Evolutionary conservation across 2,888 invertebrate species (phyloP).

Genomic region (Pristionchus mayeri): DNA sequence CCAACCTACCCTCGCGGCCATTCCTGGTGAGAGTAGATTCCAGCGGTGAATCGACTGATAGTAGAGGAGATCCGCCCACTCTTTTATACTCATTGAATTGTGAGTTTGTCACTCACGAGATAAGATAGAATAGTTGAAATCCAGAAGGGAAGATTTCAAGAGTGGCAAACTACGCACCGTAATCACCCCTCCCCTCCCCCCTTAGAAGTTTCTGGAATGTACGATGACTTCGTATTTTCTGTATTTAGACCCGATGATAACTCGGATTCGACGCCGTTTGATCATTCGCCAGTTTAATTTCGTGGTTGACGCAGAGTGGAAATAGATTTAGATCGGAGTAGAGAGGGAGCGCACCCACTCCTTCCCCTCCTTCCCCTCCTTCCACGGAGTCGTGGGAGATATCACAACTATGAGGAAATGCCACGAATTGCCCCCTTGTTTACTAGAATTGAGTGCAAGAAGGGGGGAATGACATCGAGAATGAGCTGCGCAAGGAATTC

Average conservation of each 20-base stretch:
- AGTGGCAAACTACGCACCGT: background rate
- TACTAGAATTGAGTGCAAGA: too few relatives aligned
- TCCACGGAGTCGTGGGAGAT: background rate
- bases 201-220: too few relatives aligned
- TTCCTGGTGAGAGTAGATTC: background rate
- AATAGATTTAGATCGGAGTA: conserved; percentile 2
- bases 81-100: background rate
- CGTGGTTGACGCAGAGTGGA: background rate
- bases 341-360: background rate
- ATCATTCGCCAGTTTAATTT: background rate
- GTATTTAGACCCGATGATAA: too few relatives aligned
- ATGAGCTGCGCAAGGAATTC: too few relatives aligned
- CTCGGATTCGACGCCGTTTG: background rate
- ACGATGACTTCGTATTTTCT: too few relatives aligned
- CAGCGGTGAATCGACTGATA: background rate
- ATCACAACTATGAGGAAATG: background rate
- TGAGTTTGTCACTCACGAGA: conserved; percentile 24
- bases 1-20: too few relatives aligned
- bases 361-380: background rate
- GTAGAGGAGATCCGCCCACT: background rate
- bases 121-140: conserved; percentile 15
- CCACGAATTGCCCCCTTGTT: too few relatives aligned
- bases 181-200: too few relatives aligned
- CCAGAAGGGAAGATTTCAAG: background rate
- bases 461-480: too few relatives aligned